These are phyloP conservation scores for Parnassius orleans DNA, from an alignment of 2,888 invertebrate genomes.

Conservation along the genomic window DNA sequence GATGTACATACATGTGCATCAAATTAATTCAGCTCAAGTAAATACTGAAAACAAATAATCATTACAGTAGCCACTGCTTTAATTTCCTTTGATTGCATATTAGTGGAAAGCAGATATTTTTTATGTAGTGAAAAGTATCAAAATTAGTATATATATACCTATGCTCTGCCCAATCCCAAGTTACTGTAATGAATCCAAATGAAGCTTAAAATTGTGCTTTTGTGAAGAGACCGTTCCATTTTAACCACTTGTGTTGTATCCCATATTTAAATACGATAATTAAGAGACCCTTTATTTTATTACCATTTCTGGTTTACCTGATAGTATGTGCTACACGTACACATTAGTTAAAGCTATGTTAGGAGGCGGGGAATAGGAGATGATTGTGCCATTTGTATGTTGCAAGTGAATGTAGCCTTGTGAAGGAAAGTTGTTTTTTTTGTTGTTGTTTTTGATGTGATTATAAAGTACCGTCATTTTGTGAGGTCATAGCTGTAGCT, in stretches of 20 bases:
- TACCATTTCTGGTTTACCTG: slow-evolving; percentile 32
- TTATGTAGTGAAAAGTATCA: no score
- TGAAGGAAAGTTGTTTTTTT: slow-evolving; percentile 59
- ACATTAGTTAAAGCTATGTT: slow-evolving; percentile 54
- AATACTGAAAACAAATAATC: no score
- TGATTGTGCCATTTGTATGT: slow-evolving; percentile 69
- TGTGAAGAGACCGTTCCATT: slow-evolving; percentile 22
- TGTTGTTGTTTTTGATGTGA: no score
- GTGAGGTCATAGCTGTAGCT: no score
- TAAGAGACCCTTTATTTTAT: slow-evolving; percentile 32
- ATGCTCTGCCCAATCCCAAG: slow-evolving; percentile 24
- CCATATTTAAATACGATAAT: slow-evolving; percentile 29
- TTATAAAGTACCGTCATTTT: no score
- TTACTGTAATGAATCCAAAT: slow-evolving; percentile 26
- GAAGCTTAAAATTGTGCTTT: slow-evolving; percentile 25
- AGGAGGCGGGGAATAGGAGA: slow-evolving; percentile 55
- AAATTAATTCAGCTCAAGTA: no score
- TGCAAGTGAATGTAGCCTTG: slow-evolving; percentile 38
- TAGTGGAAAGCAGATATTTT: no score
- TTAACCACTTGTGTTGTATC: slow-evolving; percentile 17
- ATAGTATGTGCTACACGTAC: slow-evolving; percentile 37
- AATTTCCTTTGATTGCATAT: no score
- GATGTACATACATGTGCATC: no score
- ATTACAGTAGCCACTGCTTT: no score
- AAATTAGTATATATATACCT: no score